A percentile compares a stretch with the other conserved stretches of the same genome.
Evolutionary conservation across 2,113 vertebrate genomes (phyloP).

Genomic region (Lycaon pictus): DNA sequence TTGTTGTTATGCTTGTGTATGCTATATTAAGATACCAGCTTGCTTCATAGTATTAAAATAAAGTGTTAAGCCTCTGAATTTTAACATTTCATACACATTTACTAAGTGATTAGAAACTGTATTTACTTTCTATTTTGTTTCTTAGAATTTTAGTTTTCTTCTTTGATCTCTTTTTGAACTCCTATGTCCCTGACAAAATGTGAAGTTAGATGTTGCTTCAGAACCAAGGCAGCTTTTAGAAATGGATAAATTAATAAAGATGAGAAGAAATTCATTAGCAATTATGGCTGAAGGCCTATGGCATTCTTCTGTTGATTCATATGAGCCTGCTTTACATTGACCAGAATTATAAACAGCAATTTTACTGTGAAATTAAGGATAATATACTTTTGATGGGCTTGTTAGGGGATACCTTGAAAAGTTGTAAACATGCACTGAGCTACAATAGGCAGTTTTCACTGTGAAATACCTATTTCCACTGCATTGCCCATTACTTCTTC

Average conservation of each 20-base stretch:
- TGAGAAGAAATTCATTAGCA: background rate
- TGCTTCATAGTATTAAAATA: background rate
- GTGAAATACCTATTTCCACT: background rate
- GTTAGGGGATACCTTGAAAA: background rate
- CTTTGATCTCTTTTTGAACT: background rate
- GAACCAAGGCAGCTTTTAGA: background rate
- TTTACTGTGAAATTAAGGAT: background rate
- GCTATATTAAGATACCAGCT: background rate
- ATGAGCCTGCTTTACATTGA: background rate
- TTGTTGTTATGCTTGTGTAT: background rate
- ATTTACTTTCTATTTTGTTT: background rate
- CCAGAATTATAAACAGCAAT: background rate
- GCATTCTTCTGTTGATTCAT: background rate
- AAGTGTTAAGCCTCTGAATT: background rate
- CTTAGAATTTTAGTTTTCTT: background rate
- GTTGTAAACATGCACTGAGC: background rate
- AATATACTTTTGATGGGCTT: background rate
- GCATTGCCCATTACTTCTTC: background rate
- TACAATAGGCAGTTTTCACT: background rate
- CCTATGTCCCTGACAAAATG: background rate
- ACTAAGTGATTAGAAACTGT: background rate
- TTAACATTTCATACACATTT: background rate
- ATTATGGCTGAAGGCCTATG: background rate
- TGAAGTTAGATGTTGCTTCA: background rate
- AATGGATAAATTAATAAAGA: background rate